A percentile compares a stretch with the other conserved stretches of the same genome.
Conservation (phyloP, 2,888 invertebrate genomes). For the Tanytarsus gracilentus region DNA sequence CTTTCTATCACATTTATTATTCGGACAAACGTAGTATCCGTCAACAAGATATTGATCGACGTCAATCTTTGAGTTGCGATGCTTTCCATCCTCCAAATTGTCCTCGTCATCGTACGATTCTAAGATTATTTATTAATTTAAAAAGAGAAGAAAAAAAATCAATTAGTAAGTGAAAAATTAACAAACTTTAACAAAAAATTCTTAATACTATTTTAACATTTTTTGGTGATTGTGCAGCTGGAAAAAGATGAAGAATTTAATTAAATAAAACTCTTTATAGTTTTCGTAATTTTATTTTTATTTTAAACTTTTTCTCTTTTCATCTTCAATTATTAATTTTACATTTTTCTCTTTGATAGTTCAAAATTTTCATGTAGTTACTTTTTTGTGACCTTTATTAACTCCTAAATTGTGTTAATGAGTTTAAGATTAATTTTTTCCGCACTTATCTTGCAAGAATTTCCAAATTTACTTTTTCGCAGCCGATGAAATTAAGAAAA, state of each 20-base stretch:
- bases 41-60: neutral
- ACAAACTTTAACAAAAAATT: too few species aligned
- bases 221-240: too few species aligned
- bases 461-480: neutral
- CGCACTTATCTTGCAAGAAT: slow-evolving; percentile 3
- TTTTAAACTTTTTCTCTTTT: too few species aligned
- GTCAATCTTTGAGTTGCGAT: neutral
- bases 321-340: neutral
- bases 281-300: too few species aligned
- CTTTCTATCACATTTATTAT: slow-evolving; percentile 29
- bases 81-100: neutral
- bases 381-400: neutral
- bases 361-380: neutral
- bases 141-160: too few species aligned
- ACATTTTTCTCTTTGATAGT: neutral
- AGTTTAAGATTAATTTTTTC: slow-evolving; percentile 6
- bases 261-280: too few species aligned
- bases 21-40: slow-evolving; percentile 25
- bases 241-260: too few species aligned
- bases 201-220: too few species aligned
- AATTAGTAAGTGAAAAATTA: too few species aligned
- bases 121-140: too few species aligned
- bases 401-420: slow-evolving; percentile 7
- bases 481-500: neutral
- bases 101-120: neutral